Evolutionary conservation across 2,797 vertebrate genomes (phyloP), one percentile per base, ranked within the genome.

Genomic region (Fratercula arctica): DNA sequence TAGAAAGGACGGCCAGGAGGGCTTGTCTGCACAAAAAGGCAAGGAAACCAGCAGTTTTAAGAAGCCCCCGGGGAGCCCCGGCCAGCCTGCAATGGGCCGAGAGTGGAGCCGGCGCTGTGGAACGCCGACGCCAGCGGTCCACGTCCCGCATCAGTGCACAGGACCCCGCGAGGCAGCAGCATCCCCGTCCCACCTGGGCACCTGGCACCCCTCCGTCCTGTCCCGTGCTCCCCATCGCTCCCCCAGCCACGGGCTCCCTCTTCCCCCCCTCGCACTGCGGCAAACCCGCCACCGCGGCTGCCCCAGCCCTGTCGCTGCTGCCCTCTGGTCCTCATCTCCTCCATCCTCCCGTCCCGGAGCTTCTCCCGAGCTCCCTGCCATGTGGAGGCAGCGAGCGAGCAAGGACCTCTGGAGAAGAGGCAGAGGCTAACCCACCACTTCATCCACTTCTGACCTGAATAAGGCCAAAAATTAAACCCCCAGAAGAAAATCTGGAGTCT

Each of bases 131-230:
- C 0, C 31, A 18, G 29, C 4, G 41, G 9, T 1, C 21, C 59
- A 1, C 2, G 0, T 64, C 45, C 56, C 9, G 64, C 18, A 7
- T 24, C 9, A 2, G 9, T 4, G 35, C 53, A 2, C 35, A 7
- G 39, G 29, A 6, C 7, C 56, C 70, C 6, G 8, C 20, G 9
- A 20, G 48, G 48, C 70, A 37, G 70, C 63, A 35, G 54, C 24
- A 15, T 21, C 51, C 63, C n/a, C 43, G 4, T 11, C 50, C 21
- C 43, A 6, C 9, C 10, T 1, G 31, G 53, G 45, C 11, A 3
- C 59, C 10, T 5, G 25, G n/a, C 18, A 12, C 31, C 6, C 6
- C 50, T 19, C 56, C 5, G 3, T 8, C 56, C 64, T 2, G 4
- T 4, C 11, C 68, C 69, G 12, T 15, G 8, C 2, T 0, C 24